phyloP scores from a whole-genome alignment of 2,113 vertebrate species.

The Cairina moschata region DNA sequence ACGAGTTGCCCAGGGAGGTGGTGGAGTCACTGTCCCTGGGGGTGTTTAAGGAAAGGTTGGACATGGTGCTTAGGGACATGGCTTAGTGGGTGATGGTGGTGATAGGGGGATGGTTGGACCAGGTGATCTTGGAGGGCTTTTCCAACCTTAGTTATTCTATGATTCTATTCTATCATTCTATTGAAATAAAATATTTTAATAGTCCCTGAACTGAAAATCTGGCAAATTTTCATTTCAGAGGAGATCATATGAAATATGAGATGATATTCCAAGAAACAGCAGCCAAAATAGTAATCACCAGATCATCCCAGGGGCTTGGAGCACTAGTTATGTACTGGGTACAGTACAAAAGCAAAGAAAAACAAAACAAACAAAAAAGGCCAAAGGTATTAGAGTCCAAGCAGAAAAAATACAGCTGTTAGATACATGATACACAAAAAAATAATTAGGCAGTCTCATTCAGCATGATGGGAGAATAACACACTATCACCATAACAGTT shows the following conservation, averaged over 20 bases:
- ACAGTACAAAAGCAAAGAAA: not conserved
- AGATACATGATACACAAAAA: not conserved
- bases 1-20: too few species aligned
- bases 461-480: not conserved
- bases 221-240: not conserved
- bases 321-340: not conserved
- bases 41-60: too few species aligned
- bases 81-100: too few species aligned
- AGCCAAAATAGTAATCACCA: not conserved
- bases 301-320: not conserved
- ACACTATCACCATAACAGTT: not conserved
- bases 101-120: too few species aligned
- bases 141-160: too few species aligned
- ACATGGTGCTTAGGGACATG: too few species aligned
- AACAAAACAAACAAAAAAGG: not conserved
- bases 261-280: not conserved
- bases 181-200: not conserved
- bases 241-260: not conserved
- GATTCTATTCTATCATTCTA: not conserved
- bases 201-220: not conserved
- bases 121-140: too few species aligned
- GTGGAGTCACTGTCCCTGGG: too few species aligned
- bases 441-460: not conserved
- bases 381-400: not conserved
- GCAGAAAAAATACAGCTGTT: not conserved